Conservation (phyloP, 2,888 invertebrate genomes). For the Colletes collaris region DNA sequence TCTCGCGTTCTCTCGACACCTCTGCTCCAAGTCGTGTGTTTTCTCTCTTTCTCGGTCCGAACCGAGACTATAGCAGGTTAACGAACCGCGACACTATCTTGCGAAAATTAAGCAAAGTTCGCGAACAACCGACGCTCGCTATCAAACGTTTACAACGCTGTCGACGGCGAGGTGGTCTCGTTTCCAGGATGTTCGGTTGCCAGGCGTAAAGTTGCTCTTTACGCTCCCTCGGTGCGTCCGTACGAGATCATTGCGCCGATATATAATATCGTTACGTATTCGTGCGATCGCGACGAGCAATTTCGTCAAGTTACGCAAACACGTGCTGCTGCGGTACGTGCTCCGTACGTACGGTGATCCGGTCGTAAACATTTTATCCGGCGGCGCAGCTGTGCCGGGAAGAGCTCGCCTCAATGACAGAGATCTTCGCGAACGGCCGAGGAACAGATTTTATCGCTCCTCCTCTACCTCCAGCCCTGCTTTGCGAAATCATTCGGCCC, state of each 20-base stretch:
- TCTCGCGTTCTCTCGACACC: no score
- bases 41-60: no score
- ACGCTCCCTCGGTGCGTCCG: conserved; percentile 2
- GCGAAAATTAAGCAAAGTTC: no score
- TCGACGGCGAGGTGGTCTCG: neutral
- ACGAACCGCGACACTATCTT: no score
- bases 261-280: conserved; percentile 51
- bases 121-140: no score
- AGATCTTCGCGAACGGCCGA: conserved; percentile 21
- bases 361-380: conserved; percentile 56
- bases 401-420: conserved; percentile 35
- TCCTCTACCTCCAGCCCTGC: neutral
- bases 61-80: no score
- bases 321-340: conserved; percentile 41
- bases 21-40: no score
- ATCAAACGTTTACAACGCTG: conserved; percentile 22
- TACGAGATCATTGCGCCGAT: conserved; percentile 42
- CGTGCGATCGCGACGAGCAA: conserved; percentile 37
- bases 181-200: conserved; percentile 8
- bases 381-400: conserved; percentile 38
- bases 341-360: conserved; percentile 18
- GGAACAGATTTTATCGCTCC: conserved; percentile 43
- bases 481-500: conserved; percentile 35
- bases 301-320: conserved; percentile 57
- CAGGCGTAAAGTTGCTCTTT: conserved; percentile 20